Evolutionary conservation across 2,888 invertebrate genomes (phyloP).

Genomic region (Himalopsyche kuldschensis): DNA sequence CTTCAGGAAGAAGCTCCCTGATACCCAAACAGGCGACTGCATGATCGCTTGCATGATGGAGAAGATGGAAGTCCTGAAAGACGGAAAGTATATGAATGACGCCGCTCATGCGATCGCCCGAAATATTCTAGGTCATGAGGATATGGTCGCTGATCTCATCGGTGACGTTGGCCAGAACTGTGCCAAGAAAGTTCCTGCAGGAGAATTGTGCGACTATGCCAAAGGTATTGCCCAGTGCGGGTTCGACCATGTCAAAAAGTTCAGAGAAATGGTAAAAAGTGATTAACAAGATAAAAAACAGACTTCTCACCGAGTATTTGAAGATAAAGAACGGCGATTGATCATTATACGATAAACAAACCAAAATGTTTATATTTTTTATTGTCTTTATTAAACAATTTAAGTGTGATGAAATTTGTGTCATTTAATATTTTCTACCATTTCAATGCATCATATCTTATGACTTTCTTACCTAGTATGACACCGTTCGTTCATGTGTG

Average conservation of each 20-base stretch:
- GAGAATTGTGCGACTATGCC: constrained; percentile 19
- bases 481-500: no score
- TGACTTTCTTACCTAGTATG: no score
- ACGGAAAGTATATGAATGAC: constrained; percentile 49
- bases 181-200: constrained; percentile 7
- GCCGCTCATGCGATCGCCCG: neutral
- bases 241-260: constrained; percentile 16
- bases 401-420: no score
- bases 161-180: constrained; percentile 20
- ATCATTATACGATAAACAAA: no score
- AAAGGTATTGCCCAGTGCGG: constrained; percentile 14
- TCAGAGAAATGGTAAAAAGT: constrained; percentile 19
- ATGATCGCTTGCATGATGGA: constrained; percentile 58
- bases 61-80: constrained; percentile 55
- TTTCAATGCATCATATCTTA: no score
- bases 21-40: constrained; percentile 54
- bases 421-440: no score
- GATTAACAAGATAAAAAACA: neutral
- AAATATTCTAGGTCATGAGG: constrained; percentile 24
- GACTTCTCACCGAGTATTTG: neutral
- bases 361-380: no score
- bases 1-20: constrained; percentile 54
- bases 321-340: neutral
- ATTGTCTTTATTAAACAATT: no score
- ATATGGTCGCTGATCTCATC: constrained; percentile 18